A percentile compares a stretch with the other conserved stretches of the same genome.
These are phyloP conservation scores for Dioctria rufipes DNA, from an alignment of 2,888 invertebrate species.

Conservation along the genomic window DNA sequence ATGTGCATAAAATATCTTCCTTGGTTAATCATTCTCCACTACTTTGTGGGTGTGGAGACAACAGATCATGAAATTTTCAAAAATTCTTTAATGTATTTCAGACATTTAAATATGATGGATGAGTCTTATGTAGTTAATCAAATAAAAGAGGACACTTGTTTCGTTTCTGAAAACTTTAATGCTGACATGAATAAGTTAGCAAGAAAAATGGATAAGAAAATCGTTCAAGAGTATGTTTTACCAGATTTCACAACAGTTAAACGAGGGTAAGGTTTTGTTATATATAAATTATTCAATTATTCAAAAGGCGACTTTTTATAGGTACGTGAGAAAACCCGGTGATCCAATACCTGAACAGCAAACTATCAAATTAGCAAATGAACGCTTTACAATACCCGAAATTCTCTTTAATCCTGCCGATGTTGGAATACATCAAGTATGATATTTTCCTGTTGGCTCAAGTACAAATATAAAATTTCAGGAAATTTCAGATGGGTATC, in stretches of 20 bases:
- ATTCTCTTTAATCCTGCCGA: constrained; percentile 95
- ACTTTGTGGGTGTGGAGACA: background rate
- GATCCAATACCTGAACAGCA: constrained; percentile 75
- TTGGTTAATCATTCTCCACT: too few relatives aligned
- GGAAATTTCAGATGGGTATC: constrained; percentile 83
- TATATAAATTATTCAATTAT: constrained; percentile 59
- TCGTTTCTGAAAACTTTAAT: constrained; percentile 88
- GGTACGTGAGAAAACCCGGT: constrained; percentile 70
- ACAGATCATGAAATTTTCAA: background rate
- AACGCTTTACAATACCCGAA: constrained; percentile 96
- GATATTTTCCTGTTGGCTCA: background rate
- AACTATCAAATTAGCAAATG: constrained; percentile 90
- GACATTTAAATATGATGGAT: constrained; percentile 97
- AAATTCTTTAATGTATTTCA: constrained; percentile 59
- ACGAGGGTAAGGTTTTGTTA: constrained; percentile 77
- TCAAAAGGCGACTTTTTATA: constrained; percentile 5
- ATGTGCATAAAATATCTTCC: too few relatives aligned
- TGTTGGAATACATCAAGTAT: constrained; percentile 83
- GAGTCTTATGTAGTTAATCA: constrained; percentile 99
- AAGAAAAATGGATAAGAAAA: constrained; percentile 77
- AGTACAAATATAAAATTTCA: background rate
- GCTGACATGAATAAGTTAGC: constrained; percentile 82
- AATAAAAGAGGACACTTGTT: constrained; percentile 97
- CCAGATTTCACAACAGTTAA: constrained; percentile 95
- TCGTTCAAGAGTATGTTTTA: constrained; percentile 91